Base-by-base conservation (phyloP, 2,888 invertebrate genomes). In the Parelbella ahira region DNA sequence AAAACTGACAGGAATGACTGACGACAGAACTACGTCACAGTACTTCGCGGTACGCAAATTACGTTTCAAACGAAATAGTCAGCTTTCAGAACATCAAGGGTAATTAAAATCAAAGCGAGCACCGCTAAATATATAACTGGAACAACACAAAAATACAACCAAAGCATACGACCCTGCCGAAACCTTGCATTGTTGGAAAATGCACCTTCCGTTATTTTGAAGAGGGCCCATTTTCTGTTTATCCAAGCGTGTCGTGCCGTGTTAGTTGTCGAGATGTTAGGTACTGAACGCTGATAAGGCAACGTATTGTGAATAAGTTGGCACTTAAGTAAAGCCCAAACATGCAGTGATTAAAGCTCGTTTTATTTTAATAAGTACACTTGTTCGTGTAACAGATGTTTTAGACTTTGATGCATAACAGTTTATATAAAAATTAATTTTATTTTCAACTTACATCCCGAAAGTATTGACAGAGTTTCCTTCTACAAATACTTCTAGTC, bases 241-340 rank as follows among this genome's bases (percentile, higher is more conserved):
- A 8, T 15, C 4, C 7, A 24, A 24, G n/a, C 8, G 5, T 18
- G 18, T 18, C 23, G 33, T 55, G 46, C 46, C 51, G 53, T 53
- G 56, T 46, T n/a, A 32, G 41, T 44, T 46, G 45, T 48, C 47
- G 38, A 57, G 54, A 57, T 56, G 53, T 52, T 49, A 51, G 42
- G 50, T 49, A 9, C 44, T 50, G 43, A 44, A 41, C 3, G 9
- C 45, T 43, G 58, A 58, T 57, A 60, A 56, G 47, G 45, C 20
- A 24, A 50, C 39, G 44, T 56, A 51, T 53, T 56, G 57, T 46
- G 54, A 48, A 49, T 54, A 54, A 53, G 53, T 58, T 47, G 49
- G 49, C 51, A 54, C 53, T 58, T 56, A 55, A 51, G 44, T 50
- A 24, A 37, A 49, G 48, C 50, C 48, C 32, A 54, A 53, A 59